phyloP scores from a whole-genome alignment of 2,888 invertebrate genomes.

The Lithophane semibrunnea region DNA sequence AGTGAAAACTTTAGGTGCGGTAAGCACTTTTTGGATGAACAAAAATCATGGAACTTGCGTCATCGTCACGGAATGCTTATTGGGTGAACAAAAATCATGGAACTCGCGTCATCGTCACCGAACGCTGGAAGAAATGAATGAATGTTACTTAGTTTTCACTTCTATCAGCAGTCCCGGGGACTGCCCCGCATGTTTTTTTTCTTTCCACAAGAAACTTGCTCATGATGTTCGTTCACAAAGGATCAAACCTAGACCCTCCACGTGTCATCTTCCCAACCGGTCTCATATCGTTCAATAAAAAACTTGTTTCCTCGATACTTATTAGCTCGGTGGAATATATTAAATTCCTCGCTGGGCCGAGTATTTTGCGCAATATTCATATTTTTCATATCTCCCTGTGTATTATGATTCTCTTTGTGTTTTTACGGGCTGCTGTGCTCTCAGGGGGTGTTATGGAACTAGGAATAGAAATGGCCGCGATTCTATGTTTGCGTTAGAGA shows the following conservation, averaged over 20 bases:
- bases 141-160: too few relatives aligned
- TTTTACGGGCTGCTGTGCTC: constrained; percentile 46
- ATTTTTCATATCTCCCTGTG: constrained; percentile 55
- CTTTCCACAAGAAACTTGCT: background rate
- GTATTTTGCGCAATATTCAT: constrained; percentile 59
- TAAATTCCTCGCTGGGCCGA: constrained; percentile 59
- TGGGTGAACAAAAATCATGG: too few relatives aligned
- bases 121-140: too few relatives aligned
- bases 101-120: too few relatives aligned
- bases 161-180: too few relatives aligned
- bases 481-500: background rate
- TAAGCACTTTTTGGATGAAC: too few relatives aligned
- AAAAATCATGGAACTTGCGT: too few relatives aligned
- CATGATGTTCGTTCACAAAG: background rate
- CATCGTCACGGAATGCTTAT: too few relatives aligned
- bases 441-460: constrained; percentile 25
- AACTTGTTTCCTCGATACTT: constrained; percentile 54
- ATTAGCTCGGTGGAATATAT: constrained; percentile 62
- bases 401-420: constrained; percentile 53
- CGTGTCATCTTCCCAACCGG: constrained; percentile 13
- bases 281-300: constrained; percentile 59
- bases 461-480: constrained; percentile 8
- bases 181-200: background rate
- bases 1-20: too few relatives aligned
- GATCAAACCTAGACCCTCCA: background rate